Evolutionary conservation across 2,113 vertebrate genomes (phyloP).

Genomic region (Pollachius pollachius): DNA sequence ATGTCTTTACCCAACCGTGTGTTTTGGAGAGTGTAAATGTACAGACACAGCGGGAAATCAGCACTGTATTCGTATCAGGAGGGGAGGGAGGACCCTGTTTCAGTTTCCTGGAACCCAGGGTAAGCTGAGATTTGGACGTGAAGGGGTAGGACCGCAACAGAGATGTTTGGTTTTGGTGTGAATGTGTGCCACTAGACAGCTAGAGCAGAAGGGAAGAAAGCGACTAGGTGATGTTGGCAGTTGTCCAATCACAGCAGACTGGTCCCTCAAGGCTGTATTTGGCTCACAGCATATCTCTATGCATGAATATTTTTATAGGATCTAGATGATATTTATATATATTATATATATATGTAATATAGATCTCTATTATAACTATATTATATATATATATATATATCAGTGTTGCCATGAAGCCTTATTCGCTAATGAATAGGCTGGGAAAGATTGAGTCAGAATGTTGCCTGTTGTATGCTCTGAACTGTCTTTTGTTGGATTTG

Average conservation of each 20-base stretch:
- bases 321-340: too few species aligned
- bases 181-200: too few species aligned
- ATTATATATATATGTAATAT: too few species aligned
- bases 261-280: constrained; percentile 30
- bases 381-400: too few species aligned
- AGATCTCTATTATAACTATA: not conserved
- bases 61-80: not conserved
- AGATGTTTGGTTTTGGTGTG: not conserved
- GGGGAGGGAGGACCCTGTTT: not conserved
- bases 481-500: not conserved
- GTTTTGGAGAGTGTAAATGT: constrained; percentile 28
- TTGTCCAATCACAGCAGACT: constrained; percentile 20
- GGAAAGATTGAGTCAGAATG: not conserved
- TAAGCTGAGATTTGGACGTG: constrained; percentile 5
- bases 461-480: not conserved
- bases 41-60: constrained; percentile 29
- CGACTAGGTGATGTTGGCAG: not conserved
- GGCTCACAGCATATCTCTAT: constrained; percentile 12
- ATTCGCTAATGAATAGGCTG: too few species aligned
- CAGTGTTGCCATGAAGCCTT: too few species aligned
- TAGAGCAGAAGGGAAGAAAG: too few species aligned
- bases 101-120: constrained; percentile 8
- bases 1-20: constrained; percentile 5
- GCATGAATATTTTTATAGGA: not conserved
- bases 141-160: constrained; percentile 3